Percentiles rank a stretch among this genome's conserved stretches.
Conservation (phyloP, 2,888 invertebrate genomes). For the Serrognathus titanus region DNA sequence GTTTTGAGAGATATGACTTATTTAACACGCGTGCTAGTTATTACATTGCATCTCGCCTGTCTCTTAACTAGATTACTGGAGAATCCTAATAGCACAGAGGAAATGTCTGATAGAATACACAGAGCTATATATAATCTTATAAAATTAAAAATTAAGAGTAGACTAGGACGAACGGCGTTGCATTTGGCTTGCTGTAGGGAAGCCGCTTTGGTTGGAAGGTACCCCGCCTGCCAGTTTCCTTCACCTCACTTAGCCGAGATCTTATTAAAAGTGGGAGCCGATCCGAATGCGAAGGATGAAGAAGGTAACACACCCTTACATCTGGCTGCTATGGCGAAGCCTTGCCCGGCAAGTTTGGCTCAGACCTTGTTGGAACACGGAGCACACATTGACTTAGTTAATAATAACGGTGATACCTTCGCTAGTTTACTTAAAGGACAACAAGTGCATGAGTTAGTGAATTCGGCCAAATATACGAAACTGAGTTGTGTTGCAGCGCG, state of each 20-base stretch:
- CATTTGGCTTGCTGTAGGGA: slow-evolving; percentile 85
- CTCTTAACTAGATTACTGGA: slow-evolving; percentile 67
- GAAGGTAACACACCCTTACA: slow-evolving; percentile 87
- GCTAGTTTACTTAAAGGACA: slow-evolving; percentile 58
- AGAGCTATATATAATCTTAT: slow-evolving; percentile 74
- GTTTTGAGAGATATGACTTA: slow-evolving; percentile 72
- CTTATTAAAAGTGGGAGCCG: slow-evolving; percentile 77
- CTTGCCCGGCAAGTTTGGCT: slow-evolving; percentile 69
- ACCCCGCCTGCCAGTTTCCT: slow-evolving; percentile 70
- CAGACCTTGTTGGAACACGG: slow-evolving; percentile 73
- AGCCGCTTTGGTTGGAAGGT: slow-evolving; percentile 63
- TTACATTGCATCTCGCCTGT: slow-evolving; percentile 80
- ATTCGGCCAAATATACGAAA: slow-evolving; percentile 73
- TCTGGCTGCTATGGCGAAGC: slow-evolving; percentile 70
- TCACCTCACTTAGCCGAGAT: slow-evolving; percentile 66
- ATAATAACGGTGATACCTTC: slow-evolving; percentile 74
- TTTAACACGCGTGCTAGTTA: slow-evolving; percentile 79
- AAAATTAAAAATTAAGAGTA: slow-evolving; percentile 60
- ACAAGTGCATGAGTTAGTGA: slow-evolving; percentile 62
- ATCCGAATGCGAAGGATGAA: slow-evolving; percentile 74
- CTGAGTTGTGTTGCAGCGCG: slow-evolving; percentile 85
- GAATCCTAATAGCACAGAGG: slow-evolving; percentile 30
- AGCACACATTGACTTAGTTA: slow-evolving; percentile 80
- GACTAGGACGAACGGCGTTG: slow-evolving; percentile 66
- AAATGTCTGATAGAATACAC: slow-evolving; percentile 60